phyloP scores from a whole-genome alignment of 2,888 invertebrate species.

The Creontiades dilutus region DNA sequence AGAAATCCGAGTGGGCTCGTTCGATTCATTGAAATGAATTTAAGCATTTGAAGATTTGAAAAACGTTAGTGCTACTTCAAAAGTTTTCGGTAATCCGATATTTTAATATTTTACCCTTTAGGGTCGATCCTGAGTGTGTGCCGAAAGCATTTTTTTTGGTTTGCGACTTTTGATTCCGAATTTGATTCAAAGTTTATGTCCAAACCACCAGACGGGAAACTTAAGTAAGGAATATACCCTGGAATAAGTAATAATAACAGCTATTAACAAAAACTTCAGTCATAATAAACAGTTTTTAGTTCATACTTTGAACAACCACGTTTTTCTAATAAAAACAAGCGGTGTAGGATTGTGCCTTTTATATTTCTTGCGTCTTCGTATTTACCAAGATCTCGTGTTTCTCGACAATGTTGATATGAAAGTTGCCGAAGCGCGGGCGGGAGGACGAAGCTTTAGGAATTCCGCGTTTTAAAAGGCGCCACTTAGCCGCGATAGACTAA shows the following conservation, averaged over 20 bases:
- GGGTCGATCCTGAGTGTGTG: too few species aligned
- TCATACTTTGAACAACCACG: not conserved
- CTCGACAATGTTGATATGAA: not conserved
- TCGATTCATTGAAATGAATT: too few species aligned
- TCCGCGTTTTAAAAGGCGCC: conserved; percentile 14
- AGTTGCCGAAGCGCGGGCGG: not conserved
- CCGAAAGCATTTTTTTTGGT: too few species aligned
- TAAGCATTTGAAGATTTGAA: too few species aligned
- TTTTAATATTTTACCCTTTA: too few species aligned
- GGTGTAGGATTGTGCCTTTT: not conserved
- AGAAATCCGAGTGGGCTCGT: too few species aligned
- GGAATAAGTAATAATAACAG: not conserved
- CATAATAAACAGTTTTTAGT: not conserved
- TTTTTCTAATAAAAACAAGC: not conserved
- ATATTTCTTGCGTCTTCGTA: not conserved
- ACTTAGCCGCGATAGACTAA: conserved; percentile 26
- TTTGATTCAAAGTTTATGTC: too few species aligned
- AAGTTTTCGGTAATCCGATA: too few species aligned
- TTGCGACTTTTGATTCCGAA: too few species aligned
- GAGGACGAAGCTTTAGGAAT: not conserved
- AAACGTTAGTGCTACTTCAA: too few species aligned
- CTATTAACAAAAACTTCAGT: not conserved
- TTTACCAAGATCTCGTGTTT: not conserved
- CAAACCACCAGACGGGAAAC: too few species aligned
- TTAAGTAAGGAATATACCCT: too few species aligned